Evolutionary conservation across 2,797 vertebrate species (phyloP), one percentile per base, ranked within the genome.

Genomic region (Hypotaenidia okinawae): DNA sequence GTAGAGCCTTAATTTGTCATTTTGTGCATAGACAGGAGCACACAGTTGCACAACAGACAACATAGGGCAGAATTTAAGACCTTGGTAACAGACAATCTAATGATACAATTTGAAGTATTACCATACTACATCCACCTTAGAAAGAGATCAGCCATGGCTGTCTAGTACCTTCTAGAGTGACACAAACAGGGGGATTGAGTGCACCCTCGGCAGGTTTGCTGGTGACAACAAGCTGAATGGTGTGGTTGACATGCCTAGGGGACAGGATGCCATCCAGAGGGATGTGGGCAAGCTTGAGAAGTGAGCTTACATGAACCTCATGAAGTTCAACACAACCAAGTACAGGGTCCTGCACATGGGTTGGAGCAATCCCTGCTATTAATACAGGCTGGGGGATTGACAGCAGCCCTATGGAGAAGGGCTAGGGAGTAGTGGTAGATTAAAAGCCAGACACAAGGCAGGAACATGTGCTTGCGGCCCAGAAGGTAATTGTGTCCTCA

Each of bases 381-480:
- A 24, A 14, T 3, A 59, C 13, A 61, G 37, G 18, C 32, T 62
- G 39, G 30, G 39, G 12, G 15, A 57, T 6, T 41, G 21, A 87
- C 25, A 57, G 9, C 51, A 35, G 75, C 51, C 35, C 43, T 18
- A 13, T 1, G 0, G 10, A 57, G 45, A 17, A 43, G 32, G 61
- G n/a, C 52, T 35, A 23, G 17, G 9, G 18, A 23, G 16, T 47
- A 16, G 23, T 21, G 33, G 13, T 33, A 18, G 30, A 35, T 15
- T 17, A 33, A 37, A 49, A 85, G 32, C 32, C 52, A 39, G 13
- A 58, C 35, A 15, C 2, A 21, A 79, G 13, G 24, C 4, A 2
- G 5, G 30, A 57, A n/a, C 5, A 3, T 28, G 22, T 3, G 0
- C 27, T 52, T 1, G 0, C n/a, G 28, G 35, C 52, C 43, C 43